Base-by-base conservation (phyloP, 2,113 vertebrate genomes). In the Psilopsiagon aurifrons region DNA sequence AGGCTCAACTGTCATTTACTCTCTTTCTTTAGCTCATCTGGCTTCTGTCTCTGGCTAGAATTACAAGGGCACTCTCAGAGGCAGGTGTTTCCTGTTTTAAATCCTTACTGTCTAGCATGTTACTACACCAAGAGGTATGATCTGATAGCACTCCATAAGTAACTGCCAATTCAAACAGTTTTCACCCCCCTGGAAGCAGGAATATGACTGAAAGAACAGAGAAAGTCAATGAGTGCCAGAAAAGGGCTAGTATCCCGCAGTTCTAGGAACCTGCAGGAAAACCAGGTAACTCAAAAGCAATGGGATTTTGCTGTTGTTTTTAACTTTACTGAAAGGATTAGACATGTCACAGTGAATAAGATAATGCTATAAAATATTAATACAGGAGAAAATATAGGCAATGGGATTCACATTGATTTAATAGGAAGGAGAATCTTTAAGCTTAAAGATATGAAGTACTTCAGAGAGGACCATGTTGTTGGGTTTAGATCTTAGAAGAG, bases 1-100 rank as follows among this genome's bases (percentile, higher is more conserved):
- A 25, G 3, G 14, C 16, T 20, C 16, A 52, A 6, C 0, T 0
- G 18, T 51, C 1, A 15, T 62, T 81, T 78, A 28, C 14, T 64
- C 4, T 63, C 24, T 35, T 80, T 52, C 41, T 69, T 31, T 67
- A 17, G 6, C 54, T 73, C 57, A 23, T 13, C 35, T 66, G 63
- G 14, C 25, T 86, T 83, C 76, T 86, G 5, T 37, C 11, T n/a
- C 6, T 15, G 18, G 8, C 13, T 93, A 52, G 74, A 89, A 75
- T 60, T 59, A 24, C 1, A 39, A 68, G 23, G 43, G 11, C 23
- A 46, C 7, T 9, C 29, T 24, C 19, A 39, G 37, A 28, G 83
- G 37, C 54, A 71, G 11, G 17, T 17, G 5, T 43, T 69, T 46
- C 41, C 28, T 59, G 15, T 0, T 69, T 95, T 67, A 10, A 62